Conservation (phyloP, 1,140 invertebrate species). For the Globodera rostochiensis region DNA sequence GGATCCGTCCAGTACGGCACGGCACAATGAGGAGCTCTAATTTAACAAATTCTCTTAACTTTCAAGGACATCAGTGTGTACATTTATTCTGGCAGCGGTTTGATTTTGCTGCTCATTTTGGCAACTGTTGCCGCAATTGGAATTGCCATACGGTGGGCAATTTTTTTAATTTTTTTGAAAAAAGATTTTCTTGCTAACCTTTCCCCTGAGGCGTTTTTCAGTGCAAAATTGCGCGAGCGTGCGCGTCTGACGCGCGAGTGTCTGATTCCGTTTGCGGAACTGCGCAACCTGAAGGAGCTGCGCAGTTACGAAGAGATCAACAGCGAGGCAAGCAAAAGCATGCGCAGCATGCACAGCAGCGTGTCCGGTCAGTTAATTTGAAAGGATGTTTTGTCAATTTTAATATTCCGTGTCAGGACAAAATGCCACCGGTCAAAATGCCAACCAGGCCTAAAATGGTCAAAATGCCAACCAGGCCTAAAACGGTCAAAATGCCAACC, state of each 20-base stretch:
- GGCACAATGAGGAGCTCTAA: not conserved
- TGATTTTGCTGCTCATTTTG: slow-evolving; percentile 30
- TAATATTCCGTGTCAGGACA: too few relatives aligned
- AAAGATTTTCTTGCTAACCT: too few relatives aligned
- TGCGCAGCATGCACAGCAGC: slow-evolving; percentile 51
- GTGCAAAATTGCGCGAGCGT: slow-evolving; percentile 39
- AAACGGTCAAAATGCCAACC: too few relatives aligned
- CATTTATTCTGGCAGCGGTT: slow-evolving; percentile 29
- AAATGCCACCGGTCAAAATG: too few relatives aligned
- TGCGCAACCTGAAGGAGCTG: slow-evolving; percentile 29
- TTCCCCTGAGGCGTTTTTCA: slow-evolving; percentile 7
- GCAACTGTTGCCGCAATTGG: slow-evolving; percentile 30
- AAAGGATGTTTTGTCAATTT: too few relatives aligned
- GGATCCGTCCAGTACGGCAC: not conserved
- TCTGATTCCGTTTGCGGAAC: slow-evolving; percentile 38
- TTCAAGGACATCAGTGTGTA: slow-evolving; percentile 26
- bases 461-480: too few relatives aligned
- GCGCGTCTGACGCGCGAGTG: slow-evolving; percentile 42
- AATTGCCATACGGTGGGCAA: slow-evolving; percentile 31
- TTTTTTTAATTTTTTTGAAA: not conserved
- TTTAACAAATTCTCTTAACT: not conserved
- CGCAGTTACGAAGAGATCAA: slow-evolving; percentile 18
- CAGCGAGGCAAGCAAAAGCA: slow-evolving; percentile 42
- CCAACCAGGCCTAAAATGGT: too few relatives aligned
- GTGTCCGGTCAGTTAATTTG: slow-evolving; percentile 11